Conservation (phyloP, 2,888 invertebrate species). For the Lasioglossum vierecki region DNA sequence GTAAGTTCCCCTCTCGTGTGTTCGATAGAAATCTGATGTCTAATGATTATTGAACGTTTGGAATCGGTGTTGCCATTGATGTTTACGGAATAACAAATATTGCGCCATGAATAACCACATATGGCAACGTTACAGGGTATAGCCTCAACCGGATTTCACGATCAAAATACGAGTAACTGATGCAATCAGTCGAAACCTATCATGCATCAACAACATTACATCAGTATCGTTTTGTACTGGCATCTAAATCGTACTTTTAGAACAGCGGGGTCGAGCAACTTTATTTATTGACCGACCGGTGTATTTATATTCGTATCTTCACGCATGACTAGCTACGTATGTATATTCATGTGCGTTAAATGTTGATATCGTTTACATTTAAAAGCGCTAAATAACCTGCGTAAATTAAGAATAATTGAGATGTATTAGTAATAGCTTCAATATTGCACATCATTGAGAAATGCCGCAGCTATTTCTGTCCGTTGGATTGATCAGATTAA, state of each 20-base stretch:
- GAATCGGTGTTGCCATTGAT: not conserved
- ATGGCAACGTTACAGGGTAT: not conserved
- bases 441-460: not conserved
- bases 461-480: not conserved
- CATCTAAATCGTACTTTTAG: not conserved
- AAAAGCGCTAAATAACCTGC: not conserved
- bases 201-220: not conserved
- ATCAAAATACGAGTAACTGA: not conserved
- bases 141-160: not conserved
- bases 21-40: not conserved
- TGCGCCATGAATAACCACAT: not conserved
- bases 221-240: not conserved
- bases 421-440: not conserved
- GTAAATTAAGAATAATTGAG: not conserved
- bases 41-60: not conserved
- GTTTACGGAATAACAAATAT: not conserved
- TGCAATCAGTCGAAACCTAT: not conserved
- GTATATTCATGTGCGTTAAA: not conserved
- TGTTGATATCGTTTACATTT: not conserved
- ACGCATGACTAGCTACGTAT: not conserved
- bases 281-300: not conserved
- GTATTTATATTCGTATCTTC: not conserved
- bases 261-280: not conserved
- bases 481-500: not conserved
- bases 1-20: too few species aligned